Percentiles rank a stretch among this genome's conserved stretches.
These are phyloP conservation scores for Agrochola macilenta DNA, from an alignment of 2,888 invertebrate species.

Conservation along the genomic window DNA sequence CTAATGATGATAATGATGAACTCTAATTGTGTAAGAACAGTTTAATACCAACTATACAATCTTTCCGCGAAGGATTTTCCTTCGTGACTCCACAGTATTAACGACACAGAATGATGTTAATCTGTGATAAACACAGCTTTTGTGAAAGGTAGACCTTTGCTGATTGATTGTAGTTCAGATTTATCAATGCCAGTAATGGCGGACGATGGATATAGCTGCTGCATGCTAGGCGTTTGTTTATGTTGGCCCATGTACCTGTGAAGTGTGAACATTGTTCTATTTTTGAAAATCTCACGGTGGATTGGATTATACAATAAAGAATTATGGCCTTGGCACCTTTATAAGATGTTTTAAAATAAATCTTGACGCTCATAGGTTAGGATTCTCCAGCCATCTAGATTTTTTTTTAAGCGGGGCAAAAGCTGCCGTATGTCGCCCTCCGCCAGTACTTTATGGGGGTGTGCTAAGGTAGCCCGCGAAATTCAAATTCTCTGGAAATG, in stretches of 20 bases:
- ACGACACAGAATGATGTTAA: slow-evolving; percentile 51
- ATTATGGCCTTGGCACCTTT: slow-evolving; percentile 8
- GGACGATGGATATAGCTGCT: slow-evolving; percentile 20
- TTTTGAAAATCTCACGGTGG: slow-evolving; percentile 44
- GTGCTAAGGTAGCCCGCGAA: too few relatives aligned
- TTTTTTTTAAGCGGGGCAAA: too few relatives aligned
- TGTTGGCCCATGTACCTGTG: slow-evolving; percentile 45
- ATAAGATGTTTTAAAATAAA: not conserved
- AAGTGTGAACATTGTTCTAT: slow-evolving; percentile 64
- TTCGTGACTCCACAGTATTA: slow-evolving; percentile 52
- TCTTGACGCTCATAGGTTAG: not conserved
- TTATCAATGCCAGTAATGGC: slow-evolving; percentile 64
- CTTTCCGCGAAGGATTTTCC: slow-evolving; percentile 35
- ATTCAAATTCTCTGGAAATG: too few relatives aligned
- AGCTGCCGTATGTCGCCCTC: too few relatives aligned
- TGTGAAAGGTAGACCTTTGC: slow-evolving; percentile 70
- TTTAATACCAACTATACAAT: slow-evolving; percentile 26
- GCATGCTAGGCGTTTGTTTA: slow-evolving; percentile 32
- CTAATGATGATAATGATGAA: slow-evolving; percentile 46
- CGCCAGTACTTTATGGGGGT: too few relatives aligned
- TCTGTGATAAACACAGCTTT: slow-evolving; percentile 57
- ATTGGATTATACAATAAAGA: slow-evolving; percentile 6
- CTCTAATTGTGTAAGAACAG: slow-evolving; percentile 27
- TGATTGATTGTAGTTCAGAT: slow-evolving; percentile 69
- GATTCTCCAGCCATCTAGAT: too few relatives aligned